Evolutionary conservation across 2,888 invertebrate genomes (phyloP), one percentile per base, ranked within the genome.

Genomic region (Andrena camellia): DNA sequence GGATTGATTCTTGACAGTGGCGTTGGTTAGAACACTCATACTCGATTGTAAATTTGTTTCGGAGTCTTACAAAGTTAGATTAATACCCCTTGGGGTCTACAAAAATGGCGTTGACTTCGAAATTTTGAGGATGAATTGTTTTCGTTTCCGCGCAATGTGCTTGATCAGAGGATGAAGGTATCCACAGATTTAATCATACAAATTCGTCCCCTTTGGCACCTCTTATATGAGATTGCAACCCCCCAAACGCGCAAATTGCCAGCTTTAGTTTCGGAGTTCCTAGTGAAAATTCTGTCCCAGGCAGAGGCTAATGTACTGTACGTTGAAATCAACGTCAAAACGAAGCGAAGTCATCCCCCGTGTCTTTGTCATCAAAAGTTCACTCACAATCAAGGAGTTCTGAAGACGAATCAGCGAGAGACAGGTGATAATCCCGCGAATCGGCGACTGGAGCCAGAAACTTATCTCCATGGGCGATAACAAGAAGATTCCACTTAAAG

Each of bases 401-500:
- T 2, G 66, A 17, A 59, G 17, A 54, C 20, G 66, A 77, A 52
- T 35, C 66, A 29, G 23, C n/a, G 26, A 8, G 20, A 23, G 48
- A 60, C 64, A 70, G 31, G 50, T 48, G 48, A 69, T 48, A 54
- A 68, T 69, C 48, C 23, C 17, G 48, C 23, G 54, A 67, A 59
- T 70, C 60, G 70, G 42, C 29, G 64, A 5, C 20, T 33, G 17
- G 6, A 20, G 7, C 31, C 10, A 42, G 17, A 35, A 77, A 68
- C 67, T 77, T 59, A 66, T 10, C 26, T 10, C 6, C 52, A 3
- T 10, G 2, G 42, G 13, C 31, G 59, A 48, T 70, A 71, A 80
- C 80, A 77, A 67, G 71, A 26, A 42, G 64, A 80, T 67, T 71
- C 70, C 66, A 77, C 67, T 80, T 80, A 80, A 80, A 71, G 52